Conservation (phyloP, 2,113 vertebrate species). For the Hydrochoerus hydrochaeris region DNA sequence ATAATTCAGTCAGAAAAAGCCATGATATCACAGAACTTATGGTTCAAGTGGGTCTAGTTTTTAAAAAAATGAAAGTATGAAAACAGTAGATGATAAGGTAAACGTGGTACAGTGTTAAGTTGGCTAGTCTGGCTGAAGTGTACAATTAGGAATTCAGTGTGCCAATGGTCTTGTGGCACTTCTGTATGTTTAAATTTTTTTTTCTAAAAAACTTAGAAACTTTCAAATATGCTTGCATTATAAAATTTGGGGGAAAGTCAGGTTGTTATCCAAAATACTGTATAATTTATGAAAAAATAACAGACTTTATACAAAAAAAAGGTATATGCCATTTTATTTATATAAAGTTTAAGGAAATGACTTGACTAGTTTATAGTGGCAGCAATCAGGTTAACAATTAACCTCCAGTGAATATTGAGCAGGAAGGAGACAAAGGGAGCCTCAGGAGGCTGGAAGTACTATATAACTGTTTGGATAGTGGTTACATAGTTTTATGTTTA, state of each 20-base stretch:
- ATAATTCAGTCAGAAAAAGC: background rate
- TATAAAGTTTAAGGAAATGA: constrained; percentile 32
- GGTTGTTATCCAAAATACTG: background rate
- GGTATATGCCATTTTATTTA: background rate
- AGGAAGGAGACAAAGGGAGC: background rate
- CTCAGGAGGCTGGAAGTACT: background rate
- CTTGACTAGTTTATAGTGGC: background rate
- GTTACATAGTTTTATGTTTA: background rate
- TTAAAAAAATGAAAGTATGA: background rate
- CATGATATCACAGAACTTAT: background rate
- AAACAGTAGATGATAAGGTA: background rate
- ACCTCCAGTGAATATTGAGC: background rate
- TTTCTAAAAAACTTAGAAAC: background rate
- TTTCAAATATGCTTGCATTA: background rate
- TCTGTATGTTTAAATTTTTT: background rate
- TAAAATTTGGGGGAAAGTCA: background rate
- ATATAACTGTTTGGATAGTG: background rate
- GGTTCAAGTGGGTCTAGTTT: background rate
- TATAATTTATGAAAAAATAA: background rate
- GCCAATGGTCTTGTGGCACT: background rate
- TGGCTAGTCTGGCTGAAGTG: background rate
- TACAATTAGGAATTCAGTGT: background rate
- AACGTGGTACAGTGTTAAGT: background rate
- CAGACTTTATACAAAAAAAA: background rate
- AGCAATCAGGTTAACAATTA: background rate